Conservation (phyloP, 2,113 vertebrate genomes). For the Mohoua ochrocephala region DNA sequence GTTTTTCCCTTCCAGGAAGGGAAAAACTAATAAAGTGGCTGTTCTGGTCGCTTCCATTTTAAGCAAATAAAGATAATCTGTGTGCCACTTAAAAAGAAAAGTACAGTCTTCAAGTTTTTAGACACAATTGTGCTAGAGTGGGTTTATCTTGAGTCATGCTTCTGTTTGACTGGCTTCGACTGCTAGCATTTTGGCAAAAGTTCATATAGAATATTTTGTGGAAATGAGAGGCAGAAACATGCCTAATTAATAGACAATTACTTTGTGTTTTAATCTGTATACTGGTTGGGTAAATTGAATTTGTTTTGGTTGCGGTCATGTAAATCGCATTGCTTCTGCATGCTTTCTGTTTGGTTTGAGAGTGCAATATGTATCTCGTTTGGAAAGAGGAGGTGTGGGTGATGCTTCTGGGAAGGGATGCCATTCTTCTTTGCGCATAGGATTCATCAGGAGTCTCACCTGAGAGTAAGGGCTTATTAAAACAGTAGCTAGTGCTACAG, state of each 20-base stretch:
- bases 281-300: background rate
- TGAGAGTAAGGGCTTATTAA: background rate
- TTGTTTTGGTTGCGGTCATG: background rate
- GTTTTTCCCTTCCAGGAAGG: background rate
- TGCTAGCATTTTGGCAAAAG: background rate
- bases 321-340: background rate
- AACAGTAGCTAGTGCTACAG: background rate
- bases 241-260: background rate
- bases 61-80: background rate
- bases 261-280: background rate
- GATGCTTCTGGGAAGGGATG: background rate
- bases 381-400: background rate
- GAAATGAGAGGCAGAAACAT: background rate
- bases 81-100: background rate
- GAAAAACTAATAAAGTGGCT: background rate
- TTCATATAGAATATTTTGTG: background rate
- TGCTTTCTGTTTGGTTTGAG: background rate
- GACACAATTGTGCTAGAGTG: background rate
- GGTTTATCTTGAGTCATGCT: background rate
- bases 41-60: background rate
- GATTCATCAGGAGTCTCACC: background rate
- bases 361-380: background rate
- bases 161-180: background rate
- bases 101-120: background rate
- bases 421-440: rapidly evolving